Conservation (phyloP, 2,888 invertebrate species). For the Limnephilus auricula region DNA sequence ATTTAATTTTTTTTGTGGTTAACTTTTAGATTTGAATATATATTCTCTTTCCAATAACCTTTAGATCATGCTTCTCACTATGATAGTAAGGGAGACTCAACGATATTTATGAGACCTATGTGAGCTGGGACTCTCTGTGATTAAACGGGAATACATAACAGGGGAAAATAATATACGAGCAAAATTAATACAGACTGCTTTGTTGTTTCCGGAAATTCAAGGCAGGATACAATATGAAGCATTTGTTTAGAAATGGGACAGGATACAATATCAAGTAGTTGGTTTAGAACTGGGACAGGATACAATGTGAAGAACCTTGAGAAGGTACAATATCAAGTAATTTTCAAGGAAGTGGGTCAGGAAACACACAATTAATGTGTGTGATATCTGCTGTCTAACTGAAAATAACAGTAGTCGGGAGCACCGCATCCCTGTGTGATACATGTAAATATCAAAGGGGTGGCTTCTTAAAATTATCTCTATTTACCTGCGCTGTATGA, state of each 20-base stretch:
- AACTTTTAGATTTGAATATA: too few species aligned
- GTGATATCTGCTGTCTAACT: neutral
- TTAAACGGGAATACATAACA: neutral
- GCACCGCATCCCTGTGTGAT: neutral
- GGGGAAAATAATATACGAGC: neutral
- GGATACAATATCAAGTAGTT: neutral
- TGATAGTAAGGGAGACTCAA: too few species aligned
- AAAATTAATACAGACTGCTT: neutral
- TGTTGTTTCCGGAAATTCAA: neutral
- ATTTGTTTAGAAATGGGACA: neutral
- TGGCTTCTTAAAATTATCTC: neutral
- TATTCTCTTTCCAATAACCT: too few species aligned
- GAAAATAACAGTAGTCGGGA: neutral
- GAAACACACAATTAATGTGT: constrained; percentile 20
- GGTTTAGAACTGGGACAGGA: too few species aligned
- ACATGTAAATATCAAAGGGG: neutral
- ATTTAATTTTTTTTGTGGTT: too few species aligned
- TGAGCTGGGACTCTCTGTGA: too few species aligned
- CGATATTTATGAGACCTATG: too few species aligned
- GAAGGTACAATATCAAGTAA: neutral
- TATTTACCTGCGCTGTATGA: too few species aligned
- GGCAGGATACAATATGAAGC: neutral
- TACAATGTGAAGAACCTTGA: neutral
- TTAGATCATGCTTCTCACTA: too few species aligned
- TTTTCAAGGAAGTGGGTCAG: constrained; percentile 4